Evolutionary conservation across 2,797 vertebrate genomes (phyloP), one percentile per base, ranked within the genome.

Genomic region (Sebastolobus altivelis): DNA sequence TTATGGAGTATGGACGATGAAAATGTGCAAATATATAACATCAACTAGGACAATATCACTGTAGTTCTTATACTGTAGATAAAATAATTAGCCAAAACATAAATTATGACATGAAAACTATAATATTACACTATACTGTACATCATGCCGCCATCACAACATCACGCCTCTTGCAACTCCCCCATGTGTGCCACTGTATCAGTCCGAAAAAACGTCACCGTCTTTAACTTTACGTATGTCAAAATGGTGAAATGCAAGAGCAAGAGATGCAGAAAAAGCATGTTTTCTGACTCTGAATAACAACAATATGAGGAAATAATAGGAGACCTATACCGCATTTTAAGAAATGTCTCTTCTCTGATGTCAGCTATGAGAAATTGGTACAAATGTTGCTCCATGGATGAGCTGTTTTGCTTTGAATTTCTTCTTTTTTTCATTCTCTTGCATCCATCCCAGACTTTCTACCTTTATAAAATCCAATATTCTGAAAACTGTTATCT

Each of bases 381-480:
- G 22, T 58, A 78, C 65, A 76, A 84, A 82, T 46, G 75, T 33
- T 68, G 69, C 78, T 79, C 76, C 79, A 69, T 62, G 61, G 65
- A 37, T 58, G 37, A 86, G 58, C 67, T 31, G 27, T 77, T 85
- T 68, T 67, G 10, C 65, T 87, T 90, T 81, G 63, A 87, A 79
- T 80, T 71, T 80, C n/a, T 55, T 68, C 22, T 46, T 84, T 63
- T 63, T 58, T 31, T 49, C 46, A 56, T 49, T 69, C 61, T 77
- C 46, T 49, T 72, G 77, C 81, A 82, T 86, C 77, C 75, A 73
- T 80, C 79, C 81, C 80, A 75, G 55, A 75, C 73, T 4, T 20
- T 65, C 73, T 58, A 58, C 80, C 69, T 75, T 75, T 85, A 55
- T 54, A 13, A 83, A 86, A 90, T 81, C 75, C 85, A 91, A 88